Base-by-base conservation (phyloP, 1,140 invertebrate genomes). In the Latrodectus geometricus region DNA sequence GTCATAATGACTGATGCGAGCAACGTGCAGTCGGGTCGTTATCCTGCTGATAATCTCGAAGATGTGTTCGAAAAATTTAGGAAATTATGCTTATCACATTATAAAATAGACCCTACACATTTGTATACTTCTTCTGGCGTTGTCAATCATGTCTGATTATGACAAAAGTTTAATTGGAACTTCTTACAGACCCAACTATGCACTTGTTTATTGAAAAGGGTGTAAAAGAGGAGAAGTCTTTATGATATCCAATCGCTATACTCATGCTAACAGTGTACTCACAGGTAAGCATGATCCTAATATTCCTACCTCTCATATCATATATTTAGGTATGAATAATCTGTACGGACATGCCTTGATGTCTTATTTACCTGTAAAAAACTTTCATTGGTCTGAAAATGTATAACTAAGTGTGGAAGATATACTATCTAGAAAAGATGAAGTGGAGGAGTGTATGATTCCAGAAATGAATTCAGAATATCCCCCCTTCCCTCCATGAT, bases 281-380 rank as follows among this genome's bases (percentile, higher is more conserved):
- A 65, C 17, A 11, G 54, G n/a, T 77, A 23, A 8, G 52, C 11
- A 77, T 35, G 75, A 77, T 17, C 8, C 9, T 7, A 15, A n/a
- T 17, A 9, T 21, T 21, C 54, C 75, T 0, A 17, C 0, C 35
- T n/a, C 8, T 4, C 61, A 77, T 48, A 77, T 77, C 15, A 35
- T 77, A 20, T 77, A 77, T 48, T 17, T 61, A 15, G 75, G 61
- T 77, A 20, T 20, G 7, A 77, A 61, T 65, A 77, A 61, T 20
- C 23, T 77, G 9, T 77, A 77, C 50, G 73, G 73, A 17, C 48
- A n/a, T 17, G 14, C 12, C 5, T 2, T 17, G 17, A 14, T 61
- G 54, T 56, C 48, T 8, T n/a, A 23, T 52, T 74, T 74, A 74
- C 73, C 48, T 20, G 50, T 49, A n/a, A 23, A n/a, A 52, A 17